A percentile compares a stretch with the other conserved stretches of the same genome.
phyloP scores from a whole-genome alignment of 2,113 vertebrate genomes.

The Lathamus discolor region DNA sequence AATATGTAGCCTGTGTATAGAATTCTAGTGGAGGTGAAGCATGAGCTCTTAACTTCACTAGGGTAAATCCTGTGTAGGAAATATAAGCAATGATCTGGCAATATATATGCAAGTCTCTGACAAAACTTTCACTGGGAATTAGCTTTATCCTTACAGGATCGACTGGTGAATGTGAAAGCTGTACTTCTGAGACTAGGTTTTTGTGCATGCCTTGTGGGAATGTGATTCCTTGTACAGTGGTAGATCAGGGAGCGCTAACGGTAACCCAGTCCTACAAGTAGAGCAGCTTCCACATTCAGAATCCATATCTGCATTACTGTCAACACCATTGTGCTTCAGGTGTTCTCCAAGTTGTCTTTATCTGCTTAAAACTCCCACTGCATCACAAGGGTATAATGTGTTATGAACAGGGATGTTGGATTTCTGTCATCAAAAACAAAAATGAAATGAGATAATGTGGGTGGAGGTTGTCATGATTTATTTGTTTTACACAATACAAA shows the following conservation, averaged over 20 bases:
- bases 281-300: not conserved
- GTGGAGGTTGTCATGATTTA: not conserved
- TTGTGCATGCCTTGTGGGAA: not conserved
- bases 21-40: not conserved
- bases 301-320: not conserved
- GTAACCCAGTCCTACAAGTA: not conserved
- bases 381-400: not conserved
- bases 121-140: not conserved
- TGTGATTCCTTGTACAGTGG: not conserved
- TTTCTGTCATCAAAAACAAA: not conserved
- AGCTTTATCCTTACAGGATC: not conserved
- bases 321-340: not conserved
- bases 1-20: not conserved
- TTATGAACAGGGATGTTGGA: not conserved
- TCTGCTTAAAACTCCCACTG: not conserved
- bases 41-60: not conserved
- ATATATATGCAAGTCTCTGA: not conserved
- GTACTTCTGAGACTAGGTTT: not conserved
- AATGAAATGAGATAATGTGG: not conserved
- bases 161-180: not conserved
- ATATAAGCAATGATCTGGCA: not conserved
- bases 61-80: not conserved
- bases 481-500: not conserved
- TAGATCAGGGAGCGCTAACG: not conserved
- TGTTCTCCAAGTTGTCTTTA: not conserved